phyloP scores from a whole-genome alignment of 2,113 vertebrate genomes.

The Forbesichthys papilliferus region DNA sequence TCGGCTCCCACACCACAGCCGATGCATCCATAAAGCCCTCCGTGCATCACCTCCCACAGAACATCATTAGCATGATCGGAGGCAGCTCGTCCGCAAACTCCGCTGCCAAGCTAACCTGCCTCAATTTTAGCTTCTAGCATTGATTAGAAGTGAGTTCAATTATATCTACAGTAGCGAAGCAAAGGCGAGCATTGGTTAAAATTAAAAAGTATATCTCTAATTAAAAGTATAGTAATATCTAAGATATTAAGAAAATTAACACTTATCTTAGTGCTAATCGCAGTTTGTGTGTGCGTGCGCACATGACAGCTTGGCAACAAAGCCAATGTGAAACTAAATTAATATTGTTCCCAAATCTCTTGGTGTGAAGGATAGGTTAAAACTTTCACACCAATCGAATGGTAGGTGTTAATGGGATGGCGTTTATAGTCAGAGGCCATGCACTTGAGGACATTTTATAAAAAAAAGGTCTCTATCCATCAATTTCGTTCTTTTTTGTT shows the following conservation, averaged over 20 bases:
- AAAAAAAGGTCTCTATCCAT: too few species aligned
- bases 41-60: slow-evolving; percentile 49
- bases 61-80: slow-evolving; percentile 55
- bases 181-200: background rate
- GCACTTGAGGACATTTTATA: background rate
- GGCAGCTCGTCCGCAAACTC: slow-evolving; percentile 30
- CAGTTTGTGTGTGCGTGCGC: slow-evolving; percentile 15
- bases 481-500: too few species aligned
- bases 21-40: slow-evolving; percentile 44
- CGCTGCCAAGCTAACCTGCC: slow-evolving; percentile 13
- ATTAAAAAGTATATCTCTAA: slow-evolving; percentile 9
- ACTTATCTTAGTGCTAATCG: background rate
- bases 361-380: slow-evolving; percentile 37
- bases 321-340: slow-evolving; percentile 24
- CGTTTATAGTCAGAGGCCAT: slow-evolving; percentile 44
- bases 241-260: slow-evolving; percentile 22
- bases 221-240: too few species aligned
- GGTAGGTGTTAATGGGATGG: slow-evolving; percentile 57
- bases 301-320: slow-evolving; percentile 20
- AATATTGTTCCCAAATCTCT: slow-evolving; percentile 20
- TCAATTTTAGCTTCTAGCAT: background rate
- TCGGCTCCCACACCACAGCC: slow-evolving; percentile 41
- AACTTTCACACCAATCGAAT: slow-evolving; percentile 26
- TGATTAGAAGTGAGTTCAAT: slow-evolving; percentile 5
- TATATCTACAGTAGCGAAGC: background rate